Evolutionary conservation across 2,888 invertebrate species (phyloP), one percentile per base, ranked within the genome.

Genomic region (Pseudoips prasinana): DNA sequence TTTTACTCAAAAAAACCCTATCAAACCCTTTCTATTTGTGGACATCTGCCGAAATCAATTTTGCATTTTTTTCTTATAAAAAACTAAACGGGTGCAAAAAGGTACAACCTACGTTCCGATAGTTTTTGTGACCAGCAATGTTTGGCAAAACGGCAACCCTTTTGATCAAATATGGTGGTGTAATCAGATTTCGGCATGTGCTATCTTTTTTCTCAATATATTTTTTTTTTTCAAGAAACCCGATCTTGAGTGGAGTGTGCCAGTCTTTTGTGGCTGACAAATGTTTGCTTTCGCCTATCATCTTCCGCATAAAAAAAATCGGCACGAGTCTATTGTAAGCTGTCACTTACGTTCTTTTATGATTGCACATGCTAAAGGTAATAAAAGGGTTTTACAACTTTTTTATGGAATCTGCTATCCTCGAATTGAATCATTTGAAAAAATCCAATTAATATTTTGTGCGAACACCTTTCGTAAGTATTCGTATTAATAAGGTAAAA

Each of bases 141-240:
- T 79, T 84, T 80, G 65, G 64, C 65, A 76, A 77, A 75, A 68
- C 70, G 60, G 73, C 79, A 88, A 86, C 88, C 88, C 85, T 87
- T 20, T 88, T 86, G 71, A 81, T 78, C 76, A 77, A 85, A 84
- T 69, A 82, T 64, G 70, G 73, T 62, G 66, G 56, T 55, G 79
- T 85, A 86, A 88, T 88, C 86, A 84, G 85, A 87, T 87, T 87
- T 88, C 86, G 83, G 76, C 87, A 88, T 88, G 86, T 86, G 87
- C 79, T 81, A 68, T 79, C 72, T 66, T 77, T 81, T 70, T 68
- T 57, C 38, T 31, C 10, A 14, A n/a, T n/a, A n/a, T n/a, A n/a
- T n/a, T n/a, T n/a, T 30, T 56, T 73, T 76, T 72, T 73, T 69
- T 56, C 18, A 78, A 82, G 87, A 82, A 86, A 88, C 73, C 57